A percentile compares a stretch with the other conserved stretches of the same genome.
These are phyloP conservation scores for Spodoptera littoralis DNA, from an alignment of 2,888 invertebrate species.

Conservation along the genomic window DNA sequence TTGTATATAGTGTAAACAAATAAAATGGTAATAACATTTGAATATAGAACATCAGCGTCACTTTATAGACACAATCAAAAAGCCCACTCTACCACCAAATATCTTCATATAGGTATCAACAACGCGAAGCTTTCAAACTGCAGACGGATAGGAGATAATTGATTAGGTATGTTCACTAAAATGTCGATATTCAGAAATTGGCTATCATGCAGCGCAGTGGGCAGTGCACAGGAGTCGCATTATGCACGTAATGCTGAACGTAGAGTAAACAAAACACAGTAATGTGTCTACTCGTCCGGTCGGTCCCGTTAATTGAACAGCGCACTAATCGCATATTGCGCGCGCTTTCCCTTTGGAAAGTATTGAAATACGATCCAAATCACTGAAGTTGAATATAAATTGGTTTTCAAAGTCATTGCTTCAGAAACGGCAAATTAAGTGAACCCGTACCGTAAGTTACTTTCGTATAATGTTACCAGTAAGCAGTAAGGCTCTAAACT, in stretches of 20 bases:
- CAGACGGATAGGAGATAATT: conserved; percentile 19
- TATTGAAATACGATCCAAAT: conserved; percentile 70
- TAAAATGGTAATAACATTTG: background rate
- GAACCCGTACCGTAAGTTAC: conserved; percentile 34
- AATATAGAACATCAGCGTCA: background rate
- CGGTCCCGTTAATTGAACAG: conserved; percentile 81
- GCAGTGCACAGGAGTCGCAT: conserved; percentile 17
- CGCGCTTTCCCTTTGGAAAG: conserved; percentile 85
- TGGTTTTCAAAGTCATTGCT: conserved; percentile 56
- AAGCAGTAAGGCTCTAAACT: conserved; percentile 26
- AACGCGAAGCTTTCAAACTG: conserved; percentile 1
- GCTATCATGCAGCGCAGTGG: conserved; percentile 26
- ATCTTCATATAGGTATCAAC: conserved; percentile 1
- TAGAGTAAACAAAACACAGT: conserved; percentile 48
- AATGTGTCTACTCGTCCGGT: conserved; percentile 60
- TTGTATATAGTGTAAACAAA: conserved; percentile 11
- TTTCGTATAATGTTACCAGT: conserved; percentile 35
- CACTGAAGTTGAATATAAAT: conserved; percentile 60
- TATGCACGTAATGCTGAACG: conserved; percentile 41
- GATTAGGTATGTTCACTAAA: conserved; percentile 5
- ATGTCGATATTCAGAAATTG: conserved; percentile 21
- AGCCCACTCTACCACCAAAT: background rate
- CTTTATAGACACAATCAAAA: background rate
- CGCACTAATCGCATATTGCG: conserved; percentile 79
- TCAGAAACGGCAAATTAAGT: conserved; percentile 46